Percentiles rank a stretch among this genome's conserved stretches.
Conservation (phyloP, 1,140 invertebrate species). For the Drosophila parvula region DNA sequence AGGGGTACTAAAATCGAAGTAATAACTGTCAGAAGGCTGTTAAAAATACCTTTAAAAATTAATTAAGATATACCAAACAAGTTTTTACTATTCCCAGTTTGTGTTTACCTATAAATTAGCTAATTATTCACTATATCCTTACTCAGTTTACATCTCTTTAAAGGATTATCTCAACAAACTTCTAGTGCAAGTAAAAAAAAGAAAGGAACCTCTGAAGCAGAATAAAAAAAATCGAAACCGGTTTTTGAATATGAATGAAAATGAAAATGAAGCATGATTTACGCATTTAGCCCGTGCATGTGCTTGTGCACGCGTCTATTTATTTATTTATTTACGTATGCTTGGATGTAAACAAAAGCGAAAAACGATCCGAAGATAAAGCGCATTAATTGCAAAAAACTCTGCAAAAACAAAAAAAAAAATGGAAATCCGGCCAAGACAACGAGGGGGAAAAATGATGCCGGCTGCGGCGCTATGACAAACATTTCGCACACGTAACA, state of each 20-base stretch:
- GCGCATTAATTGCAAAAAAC: conserved; percentile 68
- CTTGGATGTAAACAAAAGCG: conserved; percentile 74
- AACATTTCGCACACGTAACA: conserved; percentile 51
- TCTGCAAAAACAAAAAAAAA: conserved; percentile 16
- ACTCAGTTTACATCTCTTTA: not conserved
- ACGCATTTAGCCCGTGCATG: conserved; percentile 24
- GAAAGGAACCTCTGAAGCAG: not conserved
- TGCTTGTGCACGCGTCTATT: conserved; percentile 44
- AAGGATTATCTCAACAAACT: not conserved
- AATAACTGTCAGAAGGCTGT: not conserved
- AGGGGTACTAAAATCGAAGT: not conserved
- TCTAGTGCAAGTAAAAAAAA: not conserved
- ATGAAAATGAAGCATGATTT: conserved; percentile 42
- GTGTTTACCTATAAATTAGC: not conserved
- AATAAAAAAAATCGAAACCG: conserved; percentile 29
- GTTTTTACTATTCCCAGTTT: not conserved
- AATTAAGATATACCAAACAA: not conserved
- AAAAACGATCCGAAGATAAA: conserved; percentile 60
- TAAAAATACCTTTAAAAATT: not conserved
- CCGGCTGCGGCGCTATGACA: conserved; percentile 12
- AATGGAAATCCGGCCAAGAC: conserved; percentile 11
- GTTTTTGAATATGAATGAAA: conserved; percentile 48
- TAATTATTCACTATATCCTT: not conserved
- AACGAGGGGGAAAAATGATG: conserved; percentile 24
- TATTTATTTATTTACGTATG: conserved; percentile 74